Percentiles rank a stretch among this genome's conserved stretches.
Conservation (phyloP, 2,888 invertebrate genomes). For the Andrena praecox region DNA sequence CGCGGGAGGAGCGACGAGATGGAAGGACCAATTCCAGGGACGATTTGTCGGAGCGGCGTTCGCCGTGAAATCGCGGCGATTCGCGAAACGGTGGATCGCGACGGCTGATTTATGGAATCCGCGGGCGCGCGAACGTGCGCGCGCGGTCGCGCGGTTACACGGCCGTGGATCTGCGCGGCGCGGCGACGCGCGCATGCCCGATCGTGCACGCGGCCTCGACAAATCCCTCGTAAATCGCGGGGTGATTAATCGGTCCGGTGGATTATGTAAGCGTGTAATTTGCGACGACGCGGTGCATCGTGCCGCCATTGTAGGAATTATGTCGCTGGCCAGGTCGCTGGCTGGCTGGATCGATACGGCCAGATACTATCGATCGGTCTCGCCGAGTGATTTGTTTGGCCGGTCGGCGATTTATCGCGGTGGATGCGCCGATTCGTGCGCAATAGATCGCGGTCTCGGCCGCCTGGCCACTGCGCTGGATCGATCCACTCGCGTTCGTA, state of each 20-base stretch:
- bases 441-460: conserved; percentile 71
- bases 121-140: conserved; percentile 9
- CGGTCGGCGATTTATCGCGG: conserved; percentile 62
- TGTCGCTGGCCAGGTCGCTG: conserved; percentile 45
- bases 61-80: conserved; percentile 19
- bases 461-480: conserved; percentile 1
- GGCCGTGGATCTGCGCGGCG: no score
- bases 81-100: conserved; percentile 10
- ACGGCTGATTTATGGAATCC: conserved; percentile 71
- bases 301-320: conserved; percentile 65
- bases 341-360: conserved; percentile 50
- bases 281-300: conserved; percentile 55
- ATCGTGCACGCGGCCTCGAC: conserved; percentile 41
- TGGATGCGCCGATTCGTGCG: conserved; percentile 63
- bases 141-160: conserved; percentile 22
- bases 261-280: conserved; percentile 77
- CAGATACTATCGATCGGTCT: conserved; percentile 72
- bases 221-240: conserved; percentile 76
- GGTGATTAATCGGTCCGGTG: conserved; percentile 79
- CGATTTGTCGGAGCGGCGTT: not conserved
- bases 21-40: conserved; percentile 3
- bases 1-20: not conserved
- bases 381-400: conserved; percentile 75
- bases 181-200: not conserved
- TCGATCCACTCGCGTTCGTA: conserved; percentile 28